These are phyloP conservation scores for Valencia hispanica DNA, from an alignment of 2,797 vertebrate genomes.

Conservation along the genomic window DNA sequence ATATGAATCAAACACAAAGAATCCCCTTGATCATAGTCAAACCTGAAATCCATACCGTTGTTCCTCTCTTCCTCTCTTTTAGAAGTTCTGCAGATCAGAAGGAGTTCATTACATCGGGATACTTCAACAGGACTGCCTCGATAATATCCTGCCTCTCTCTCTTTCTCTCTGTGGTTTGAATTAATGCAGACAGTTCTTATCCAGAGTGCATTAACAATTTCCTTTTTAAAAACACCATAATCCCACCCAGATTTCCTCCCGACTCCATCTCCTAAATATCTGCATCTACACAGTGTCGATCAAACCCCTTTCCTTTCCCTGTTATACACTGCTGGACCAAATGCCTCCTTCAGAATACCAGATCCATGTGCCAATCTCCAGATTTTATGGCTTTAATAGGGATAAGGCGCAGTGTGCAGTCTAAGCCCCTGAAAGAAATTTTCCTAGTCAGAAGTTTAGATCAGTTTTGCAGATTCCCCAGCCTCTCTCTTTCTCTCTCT, in stretches of 20 bases:
- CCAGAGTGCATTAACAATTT: conserved; percentile 52
- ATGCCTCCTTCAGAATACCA: conserved; percentile 74
- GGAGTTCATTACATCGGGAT: conserved; percentile 58
- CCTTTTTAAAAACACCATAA: conserved; percentile 33
- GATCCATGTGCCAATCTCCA: conserved; percentile 69
- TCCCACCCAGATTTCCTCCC: conserved; percentile 26
- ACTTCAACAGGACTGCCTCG: conserved; percentile 52
- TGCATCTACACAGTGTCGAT: conserved; percentile 28
- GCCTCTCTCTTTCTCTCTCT: conserved; percentile 21
- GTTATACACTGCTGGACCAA: conserved; percentile 41
- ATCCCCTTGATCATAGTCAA: conserved; percentile 11
- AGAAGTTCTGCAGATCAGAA: conserved; percentile 53
- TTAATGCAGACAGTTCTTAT: conserved; percentile 56
- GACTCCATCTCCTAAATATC: conserved; percentile 15
- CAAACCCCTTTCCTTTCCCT: background rate
- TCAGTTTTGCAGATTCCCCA: conserved; percentile 64
- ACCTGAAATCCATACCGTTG: conserved; percentile 18
- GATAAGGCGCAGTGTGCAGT: conserved; percentile 69
- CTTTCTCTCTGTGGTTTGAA: conserved; percentile 58
- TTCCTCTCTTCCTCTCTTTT: conserved; percentile 10
- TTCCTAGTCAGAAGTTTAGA: conserved; percentile 60
- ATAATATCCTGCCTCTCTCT: conserved; percentile 42
- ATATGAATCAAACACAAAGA: conserved; percentile 2
- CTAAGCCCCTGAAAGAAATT: conserved; percentile 72
- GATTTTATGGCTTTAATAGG: conserved; percentile 76